These are phyloP conservation scores for Atopsyche davidsoni DNA, from an alignment of 1,140 invertebrate genomes.

Conservation along the genomic window DNA sequence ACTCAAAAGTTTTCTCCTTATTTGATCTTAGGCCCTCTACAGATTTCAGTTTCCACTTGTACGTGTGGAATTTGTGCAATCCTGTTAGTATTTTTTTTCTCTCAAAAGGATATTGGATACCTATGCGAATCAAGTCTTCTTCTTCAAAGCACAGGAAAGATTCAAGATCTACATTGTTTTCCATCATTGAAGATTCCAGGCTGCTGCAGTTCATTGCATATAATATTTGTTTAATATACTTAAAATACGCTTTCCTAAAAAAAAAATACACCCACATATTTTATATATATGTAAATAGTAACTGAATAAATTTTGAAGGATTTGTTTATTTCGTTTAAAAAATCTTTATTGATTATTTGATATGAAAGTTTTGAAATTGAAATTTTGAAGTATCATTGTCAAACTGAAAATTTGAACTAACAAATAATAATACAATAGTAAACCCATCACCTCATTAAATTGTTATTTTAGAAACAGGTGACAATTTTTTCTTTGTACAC, in stretches of 20 bases:
- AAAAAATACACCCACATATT: conserved; percentile 4
- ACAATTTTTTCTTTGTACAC: too few relatives aligned
- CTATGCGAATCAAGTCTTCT: conserved; percentile 44
- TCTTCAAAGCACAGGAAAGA: conserved; percentile 49
- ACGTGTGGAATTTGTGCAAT: conserved; percentile 48
- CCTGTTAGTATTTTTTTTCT: conserved; percentile 44
- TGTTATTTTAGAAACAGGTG: too few relatives aligned
- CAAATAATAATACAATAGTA: too few relatives aligned
- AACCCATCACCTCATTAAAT: too few relatives aligned
- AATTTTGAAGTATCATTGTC: not conserved
- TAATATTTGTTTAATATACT: conserved; percentile 42
- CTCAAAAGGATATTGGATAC: conserved; percentile 49
- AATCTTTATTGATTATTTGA: too few relatives aligned
- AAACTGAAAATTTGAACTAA: conserved; percentile 25
- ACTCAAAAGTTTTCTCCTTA: conserved; percentile 15
- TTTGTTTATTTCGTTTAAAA: too few relatives aligned
- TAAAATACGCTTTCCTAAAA: conserved; percentile 39
- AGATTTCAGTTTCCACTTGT: conserved; percentile 46
- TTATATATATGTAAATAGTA: conserved; percentile 1
- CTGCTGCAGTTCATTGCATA: conserved; percentile 51
- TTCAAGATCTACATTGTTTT: conserved; percentile 43
- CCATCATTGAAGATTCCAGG: conserved; percentile 39
- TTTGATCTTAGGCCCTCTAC: conserved; percentile 35
- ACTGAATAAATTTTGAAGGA: too few relatives aligned
- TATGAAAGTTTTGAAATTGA: too few relatives aligned